Evolutionary conservation across 2,797 vertebrate species (phyloP).

Genomic region (Tiaroga cobitis): DNA sequence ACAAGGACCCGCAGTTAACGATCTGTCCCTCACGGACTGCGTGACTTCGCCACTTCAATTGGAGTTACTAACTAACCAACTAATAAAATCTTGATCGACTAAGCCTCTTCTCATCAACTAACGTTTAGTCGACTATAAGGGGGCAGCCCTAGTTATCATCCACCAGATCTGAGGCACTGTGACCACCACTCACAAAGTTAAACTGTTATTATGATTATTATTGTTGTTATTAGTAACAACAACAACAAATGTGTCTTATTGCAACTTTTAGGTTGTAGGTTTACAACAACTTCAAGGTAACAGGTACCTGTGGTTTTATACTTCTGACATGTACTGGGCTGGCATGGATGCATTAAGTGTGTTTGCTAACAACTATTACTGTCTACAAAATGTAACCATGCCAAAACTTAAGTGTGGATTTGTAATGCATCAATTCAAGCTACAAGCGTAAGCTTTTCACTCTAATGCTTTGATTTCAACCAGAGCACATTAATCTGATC

Average conservation of each 20-base stretch:
- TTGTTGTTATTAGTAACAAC: neutral
- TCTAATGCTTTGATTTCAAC: slow-evolving; percentile 15
- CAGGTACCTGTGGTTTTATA: neutral
- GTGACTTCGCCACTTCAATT: no score
- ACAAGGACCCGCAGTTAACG: no score
- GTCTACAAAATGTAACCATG: neutral
- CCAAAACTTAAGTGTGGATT: neutral
- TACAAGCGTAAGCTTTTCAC: neutral
- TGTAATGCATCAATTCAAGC: neutral
- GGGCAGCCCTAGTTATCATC: neutral
- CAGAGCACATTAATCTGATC: neutral
- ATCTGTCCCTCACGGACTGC: no score
- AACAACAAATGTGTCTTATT: neutral
- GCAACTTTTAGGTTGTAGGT: neutral
- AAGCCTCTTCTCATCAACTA: no score
- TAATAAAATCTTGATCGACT: no score
- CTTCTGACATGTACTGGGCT: neutral
- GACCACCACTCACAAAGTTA: neutral
- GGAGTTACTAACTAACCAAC: no score
- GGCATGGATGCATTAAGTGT: neutral
- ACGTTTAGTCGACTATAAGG: no score
- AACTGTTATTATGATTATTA: neutral
- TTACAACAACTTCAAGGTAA: neutral
- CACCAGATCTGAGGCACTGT: neutral
- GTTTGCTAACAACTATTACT: neutral